Evolutionary conservation across 2,888 invertebrate genomes (phyloP), one percentile per base, ranked within the genome.

Genomic region (Epinotia bilunana): DNA sequence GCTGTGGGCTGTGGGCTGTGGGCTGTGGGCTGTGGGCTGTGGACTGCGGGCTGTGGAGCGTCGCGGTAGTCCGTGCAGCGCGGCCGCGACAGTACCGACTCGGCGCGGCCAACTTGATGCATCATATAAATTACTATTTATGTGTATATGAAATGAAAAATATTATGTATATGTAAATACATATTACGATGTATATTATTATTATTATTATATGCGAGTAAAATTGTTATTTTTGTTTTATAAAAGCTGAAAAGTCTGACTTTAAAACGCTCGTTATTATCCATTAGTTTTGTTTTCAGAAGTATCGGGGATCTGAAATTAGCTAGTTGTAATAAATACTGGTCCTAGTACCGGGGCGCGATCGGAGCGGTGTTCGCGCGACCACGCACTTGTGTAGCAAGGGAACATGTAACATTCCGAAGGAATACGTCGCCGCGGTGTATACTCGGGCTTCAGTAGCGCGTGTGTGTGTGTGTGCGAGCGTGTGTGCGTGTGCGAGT

Each of bases 151-250:
- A 87, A 89, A 89, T 87, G 80, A 89, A 89, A 88, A 74, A 89
- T 92, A 91, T 90, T 94, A 93, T 90, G 90, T 94, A 91, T 94
- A 91, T 93, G 91, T 93, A 91, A 92, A 93, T 93, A 93, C 91
- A 91, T 91, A 91, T 91, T 90, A 85, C 88, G 86, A 91, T 93
- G 91, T 93, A 92, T 92, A 90, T 91, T 91, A 90, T 79, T 79
- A 90, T 79, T 79, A 79, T 65, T 82, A 80, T 86, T 86, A 88
- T 92, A 90, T 92, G 87, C 90, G 90, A 90, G 88, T 92, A 89
- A 91, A 91, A 91, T 91, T 91, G 92, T 92, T 92, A 92, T 87
- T 88, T 86, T 86, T 90, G 86, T 90, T 91, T 92, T 91, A 84
- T 88, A 87, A 90, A 91, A 88, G 90, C 90, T 91, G 89, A 92